phyloP scores from a whole-genome alignment of 2,113 vertebrate species.

The Phrynosoma blainvillii region DNA sequence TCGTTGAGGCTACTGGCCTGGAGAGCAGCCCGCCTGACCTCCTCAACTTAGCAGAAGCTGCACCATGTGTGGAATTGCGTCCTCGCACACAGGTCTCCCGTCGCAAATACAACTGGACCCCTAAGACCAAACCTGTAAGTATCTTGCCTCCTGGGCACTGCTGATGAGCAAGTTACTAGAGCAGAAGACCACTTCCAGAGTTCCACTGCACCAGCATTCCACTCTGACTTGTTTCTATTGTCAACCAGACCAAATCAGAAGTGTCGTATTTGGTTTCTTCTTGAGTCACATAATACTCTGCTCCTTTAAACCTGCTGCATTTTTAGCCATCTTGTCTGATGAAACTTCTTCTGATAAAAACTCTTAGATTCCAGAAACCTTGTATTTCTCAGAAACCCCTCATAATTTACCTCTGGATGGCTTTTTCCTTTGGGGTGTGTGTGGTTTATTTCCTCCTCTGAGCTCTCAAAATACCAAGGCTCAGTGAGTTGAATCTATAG shows the following conservation, averaged over 20 bases:
- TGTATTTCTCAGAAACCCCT: neutral
- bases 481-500: neutral
- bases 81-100: conserved; percentile 85
- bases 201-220: neutral
- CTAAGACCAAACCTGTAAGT: conserved; percentile 92
- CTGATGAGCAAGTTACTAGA: rapidly evolving
- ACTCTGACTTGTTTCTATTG: neutral
- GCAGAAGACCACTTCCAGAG: neutral
- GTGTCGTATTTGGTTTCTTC: neutral
- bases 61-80: conserved; percentile 63
- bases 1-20: conserved; percentile 74
- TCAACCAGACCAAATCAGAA: neutral
- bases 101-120: conserved; percentile 92
- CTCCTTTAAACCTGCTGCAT: neutral
- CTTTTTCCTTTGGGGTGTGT: neutral
- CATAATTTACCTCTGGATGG: neutral
- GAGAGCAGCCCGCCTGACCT: conserved; percentile 74
- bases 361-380: neutral
- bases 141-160: neutral
- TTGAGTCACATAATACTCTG: neutral
- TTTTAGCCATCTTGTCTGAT: neutral
- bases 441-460: neutral
- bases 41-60: conserved; percentile 50
- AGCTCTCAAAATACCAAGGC: too few species aligned
- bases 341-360: neutral